Percentiles rank a stretch among this genome's conserved stretches.
These are phyloP conservation scores for Nesoenas mayeri DNA, from an alignment of 2,113 vertebrate genomes.

Conservation along the genomic window DNA sequence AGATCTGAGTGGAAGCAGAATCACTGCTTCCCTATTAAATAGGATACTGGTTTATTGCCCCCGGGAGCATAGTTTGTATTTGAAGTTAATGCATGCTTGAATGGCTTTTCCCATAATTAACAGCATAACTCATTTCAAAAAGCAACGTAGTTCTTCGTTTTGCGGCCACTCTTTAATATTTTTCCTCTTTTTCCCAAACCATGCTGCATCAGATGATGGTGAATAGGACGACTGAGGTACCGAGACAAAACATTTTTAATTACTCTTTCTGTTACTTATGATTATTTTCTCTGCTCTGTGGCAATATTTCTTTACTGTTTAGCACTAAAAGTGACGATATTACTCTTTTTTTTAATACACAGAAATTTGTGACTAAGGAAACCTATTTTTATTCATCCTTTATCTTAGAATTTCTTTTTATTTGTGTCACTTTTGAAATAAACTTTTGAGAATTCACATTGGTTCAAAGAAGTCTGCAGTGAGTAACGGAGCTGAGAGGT, in stretches of 20 bases:
- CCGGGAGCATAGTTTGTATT: not conserved
- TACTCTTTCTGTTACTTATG: constrained; percentile 42
- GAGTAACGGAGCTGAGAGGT: not conserved
- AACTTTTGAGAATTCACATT: not conserved
- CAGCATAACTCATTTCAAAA: constrained; percentile 15
- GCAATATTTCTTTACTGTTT: not conserved
- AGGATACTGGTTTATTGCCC: constrained; percentile 2
- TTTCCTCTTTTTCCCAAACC: constrained; percentile 80
- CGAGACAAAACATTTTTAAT: constrained; percentile 65
- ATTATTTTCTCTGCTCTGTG: constrained; percentile 7
- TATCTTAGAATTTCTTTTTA: not conserved
- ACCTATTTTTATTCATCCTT: not conserved
- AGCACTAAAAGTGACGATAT: not conserved
- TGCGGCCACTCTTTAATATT: constrained; percentile 67
- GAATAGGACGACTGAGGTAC: constrained; percentile 99
- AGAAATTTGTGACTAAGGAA: not conserved
- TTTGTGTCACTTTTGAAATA: not conserved
- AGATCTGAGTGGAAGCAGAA: not conserved
- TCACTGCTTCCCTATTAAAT: not conserved
- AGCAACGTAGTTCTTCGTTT: constrained; percentile 25
- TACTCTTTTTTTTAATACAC: not conserved
- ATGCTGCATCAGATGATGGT: constrained; percentile 99
- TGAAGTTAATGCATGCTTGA: constrained; percentile 56
- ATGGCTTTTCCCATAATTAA: constrained; percentile 41
- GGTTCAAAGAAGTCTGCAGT: not conserved